phyloP scores from a whole-genome alignment of 1,140 invertebrate species.

The Lutraria rhynchaena region DNA sequence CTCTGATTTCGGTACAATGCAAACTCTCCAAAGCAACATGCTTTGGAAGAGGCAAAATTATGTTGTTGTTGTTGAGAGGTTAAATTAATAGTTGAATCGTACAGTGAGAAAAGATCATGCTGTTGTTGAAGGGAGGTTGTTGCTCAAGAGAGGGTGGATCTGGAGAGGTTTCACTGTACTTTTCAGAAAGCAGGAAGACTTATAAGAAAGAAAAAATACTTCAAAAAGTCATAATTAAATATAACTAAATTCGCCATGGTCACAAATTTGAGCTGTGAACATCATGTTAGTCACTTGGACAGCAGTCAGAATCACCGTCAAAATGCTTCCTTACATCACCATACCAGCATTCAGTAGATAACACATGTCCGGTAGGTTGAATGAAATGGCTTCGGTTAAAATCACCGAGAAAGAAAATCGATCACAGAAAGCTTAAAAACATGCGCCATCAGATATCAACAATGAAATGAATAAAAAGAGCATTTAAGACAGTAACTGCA shows the following conservation, averaged over 20 bases:
- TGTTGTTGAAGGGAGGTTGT: no score
- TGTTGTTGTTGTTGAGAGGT: no score
- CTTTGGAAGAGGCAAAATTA: no score
- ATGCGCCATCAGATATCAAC: no score
- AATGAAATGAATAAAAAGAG: not conserved
- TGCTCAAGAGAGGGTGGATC: no score
- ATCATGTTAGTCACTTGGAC: constrained; percentile 36
- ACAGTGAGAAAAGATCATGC: no score
- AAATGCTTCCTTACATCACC: constrained; percentile 13
- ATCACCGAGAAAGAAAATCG: no score
- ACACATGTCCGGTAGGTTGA: not conserved
- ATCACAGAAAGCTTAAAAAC: no score
- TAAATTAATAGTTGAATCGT: no score
- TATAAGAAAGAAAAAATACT: not conserved
- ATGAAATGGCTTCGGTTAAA: not conserved
- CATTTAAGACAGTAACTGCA: no score
- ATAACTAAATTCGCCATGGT: not conserved
- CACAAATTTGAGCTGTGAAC: constrained; percentile 17
- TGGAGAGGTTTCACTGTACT: no score
- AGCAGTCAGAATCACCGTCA: not conserved
- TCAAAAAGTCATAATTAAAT: not conserved
- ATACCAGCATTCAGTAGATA: not conserved
- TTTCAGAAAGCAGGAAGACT: constrained; percentile 13
- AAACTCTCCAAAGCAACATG: no score
- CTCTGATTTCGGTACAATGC: not conserved